Evolutionary conservation across 1,140 invertebrate genomes (phyloP), one percentile per base, ranked within the genome.

Genomic region (Scaptomyza hsui): DNA sequence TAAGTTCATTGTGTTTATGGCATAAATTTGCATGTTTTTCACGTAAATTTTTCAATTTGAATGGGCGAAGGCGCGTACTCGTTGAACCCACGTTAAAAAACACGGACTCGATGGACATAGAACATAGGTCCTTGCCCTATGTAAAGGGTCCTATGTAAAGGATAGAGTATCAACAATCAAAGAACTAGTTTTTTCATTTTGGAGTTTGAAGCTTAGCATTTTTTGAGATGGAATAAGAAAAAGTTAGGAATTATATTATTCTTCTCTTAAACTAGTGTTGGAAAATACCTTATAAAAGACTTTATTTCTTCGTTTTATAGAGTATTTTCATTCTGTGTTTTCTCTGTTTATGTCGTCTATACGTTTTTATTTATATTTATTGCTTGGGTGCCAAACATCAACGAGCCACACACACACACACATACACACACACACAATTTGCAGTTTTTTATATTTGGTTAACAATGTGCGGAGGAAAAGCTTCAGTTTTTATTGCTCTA

Each of bases 41-140:
- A 86, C 82, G 82, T 86, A 86, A 88, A 86, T 86, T 86, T 86
- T 86, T 89, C 83, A 86, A 86, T 86, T 86, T 86, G 70, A 88
- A 86, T 86, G 78, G 78, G 68, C 79, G 70, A 71, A 65, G 57
- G 73, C 80, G 71, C 52, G 63, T 64, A 59, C 44, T 61, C 21
- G 37, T 32, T 21, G 32, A 57, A 24, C n/a, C n/a, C 51, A 45
- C 26, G 49, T 13, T n/a, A n/a, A 37, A 55, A 29, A 29, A 29
- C 26, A 9, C 1, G 26, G n/a, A n/a, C 6, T 9, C 26, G 26
- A 29, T 29, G 26, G 26, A 29, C 26, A 9, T 9, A 6, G 7
- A 9, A 55, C 45, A 24, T 26, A 13, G 42, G 32, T 24, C 62
- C 44, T 41, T 32, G 32, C 15, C 41, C 37, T 48, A 29, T 56